Evolutionary conservation across 2,888 invertebrate species (phyloP).

Genomic region (Morinoia aosen): DNA sequence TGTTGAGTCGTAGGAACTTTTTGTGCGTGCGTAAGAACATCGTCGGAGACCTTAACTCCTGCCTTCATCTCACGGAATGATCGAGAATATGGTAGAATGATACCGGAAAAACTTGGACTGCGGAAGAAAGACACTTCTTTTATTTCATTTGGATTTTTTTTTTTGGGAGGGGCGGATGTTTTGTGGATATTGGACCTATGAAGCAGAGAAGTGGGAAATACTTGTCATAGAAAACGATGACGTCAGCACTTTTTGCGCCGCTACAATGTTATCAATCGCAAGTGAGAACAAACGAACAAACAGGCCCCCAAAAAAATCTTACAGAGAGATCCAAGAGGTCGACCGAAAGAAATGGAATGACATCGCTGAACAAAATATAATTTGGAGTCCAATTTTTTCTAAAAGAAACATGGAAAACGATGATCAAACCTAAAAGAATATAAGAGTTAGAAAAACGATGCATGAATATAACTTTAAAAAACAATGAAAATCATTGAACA

Average conservation of each 20-base stretch:
- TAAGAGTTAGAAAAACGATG: background rate
- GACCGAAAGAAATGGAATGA: background rate
- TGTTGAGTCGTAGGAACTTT: background rate
- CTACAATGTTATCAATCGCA: constrained; percentile 47
- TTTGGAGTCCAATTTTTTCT: background rate
- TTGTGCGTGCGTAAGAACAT: background rate
- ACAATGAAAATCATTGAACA: too few relatives aligned
- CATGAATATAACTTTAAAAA: background rate
- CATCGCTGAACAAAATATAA: background rate
- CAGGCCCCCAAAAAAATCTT: background rate
- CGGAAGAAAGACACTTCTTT: background rate
- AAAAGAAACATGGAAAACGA: background rate
- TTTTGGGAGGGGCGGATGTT: background rate
- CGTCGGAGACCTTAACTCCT: background rate
- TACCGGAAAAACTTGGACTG: constrained; percentile 34
- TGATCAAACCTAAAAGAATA: background rate
- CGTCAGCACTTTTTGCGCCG: constrained; percentile 42
- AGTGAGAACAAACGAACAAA: background rate
- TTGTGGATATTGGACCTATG: constrained; percentile 49
- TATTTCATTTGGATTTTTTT: background rate
- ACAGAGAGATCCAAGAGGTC: constrained; percentile 18
- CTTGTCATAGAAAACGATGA: constrained; percentile 21
- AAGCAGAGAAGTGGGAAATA: constrained; percentile 43
- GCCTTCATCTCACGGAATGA: background rate
- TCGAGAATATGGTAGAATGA: background rate